These are phyloP conservation scores for Dasypogon diadema DNA, from an alignment of 2,888 invertebrate species.

Conservation along the genomic window DNA sequence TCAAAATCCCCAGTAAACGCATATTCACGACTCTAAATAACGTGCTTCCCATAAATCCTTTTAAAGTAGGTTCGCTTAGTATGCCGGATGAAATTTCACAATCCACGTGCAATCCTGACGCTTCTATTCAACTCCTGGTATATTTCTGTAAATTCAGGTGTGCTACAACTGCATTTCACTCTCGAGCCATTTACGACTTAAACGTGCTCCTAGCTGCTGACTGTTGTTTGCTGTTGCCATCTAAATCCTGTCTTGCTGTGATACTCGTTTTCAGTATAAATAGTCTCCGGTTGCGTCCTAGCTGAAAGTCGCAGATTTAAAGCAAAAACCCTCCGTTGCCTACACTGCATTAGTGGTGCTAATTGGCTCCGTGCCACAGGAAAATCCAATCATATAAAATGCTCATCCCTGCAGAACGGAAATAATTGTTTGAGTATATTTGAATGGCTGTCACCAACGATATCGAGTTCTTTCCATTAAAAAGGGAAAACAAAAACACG, in stretches of 20 bases:
- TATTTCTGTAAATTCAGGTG: not conserved
- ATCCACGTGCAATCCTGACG: not conserved
- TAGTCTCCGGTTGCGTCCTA: too few relatives aligned
- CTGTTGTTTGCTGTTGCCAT: not conserved
- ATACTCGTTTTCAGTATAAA: constrained; percentile 14
- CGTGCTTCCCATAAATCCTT: not conserved
- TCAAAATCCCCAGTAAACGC: not conserved
- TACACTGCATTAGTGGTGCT: not conserved
- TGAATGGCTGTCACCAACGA: too few relatives aligned
- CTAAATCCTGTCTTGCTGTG: not conserved
- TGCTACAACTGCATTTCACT: not conserved
- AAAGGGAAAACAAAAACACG: too few relatives aligned
- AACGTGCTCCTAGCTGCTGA: not conserved
- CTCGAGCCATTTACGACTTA: not conserved
- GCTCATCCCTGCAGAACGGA: not conserved
- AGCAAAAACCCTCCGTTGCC: too few relatives aligned
- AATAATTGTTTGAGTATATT: too few relatives aligned
- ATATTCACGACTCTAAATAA: not conserved
- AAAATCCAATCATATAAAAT: constrained; percentile 2
- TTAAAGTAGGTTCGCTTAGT: not conserved
- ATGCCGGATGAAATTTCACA: not conserved
- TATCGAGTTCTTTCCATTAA: too few relatives aligned
- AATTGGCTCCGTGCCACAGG: constrained; percentile 10
- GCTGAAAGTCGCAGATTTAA: too few relatives aligned
- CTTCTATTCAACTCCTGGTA: not conserved